Percentiles rank a stretch among this genome's conserved stretches.
These are phyloP conservation scores for Cuniculus paca DNA, from an alignment of 2,797 vertebrate genomes.

Conservation along the genomic window DNA sequence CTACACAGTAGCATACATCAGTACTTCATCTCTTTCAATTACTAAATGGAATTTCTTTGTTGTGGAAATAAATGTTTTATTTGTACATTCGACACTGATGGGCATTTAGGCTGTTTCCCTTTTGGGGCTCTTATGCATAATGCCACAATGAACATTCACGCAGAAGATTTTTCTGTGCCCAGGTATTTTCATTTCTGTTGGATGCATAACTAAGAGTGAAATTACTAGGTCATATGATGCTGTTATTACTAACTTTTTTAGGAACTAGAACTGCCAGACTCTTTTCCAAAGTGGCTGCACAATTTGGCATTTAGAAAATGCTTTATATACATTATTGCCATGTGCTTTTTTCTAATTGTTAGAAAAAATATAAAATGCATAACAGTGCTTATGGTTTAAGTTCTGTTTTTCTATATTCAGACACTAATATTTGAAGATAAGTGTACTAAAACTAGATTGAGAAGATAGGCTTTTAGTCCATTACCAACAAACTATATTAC, in stretches of 20 bases:
- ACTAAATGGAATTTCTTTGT: not conserved
- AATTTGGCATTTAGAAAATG: not conserved
- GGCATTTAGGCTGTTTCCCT: not conserved
- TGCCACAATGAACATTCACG: not conserved
- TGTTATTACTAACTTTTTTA: not conserved
- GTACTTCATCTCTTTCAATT: not conserved
- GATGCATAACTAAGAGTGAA: not conserved
- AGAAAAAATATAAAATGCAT: conserved; percentile 32
- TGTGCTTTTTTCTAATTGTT: not conserved
- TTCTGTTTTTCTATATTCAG: conserved; percentile 46
- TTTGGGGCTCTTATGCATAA: not conserved
- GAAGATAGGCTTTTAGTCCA: not conserved
- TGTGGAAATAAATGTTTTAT: not conserved
- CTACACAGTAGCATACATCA: not conserved
- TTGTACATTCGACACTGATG: not conserved
- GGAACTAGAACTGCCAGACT: not conserved
- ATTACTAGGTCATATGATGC: not conserved
- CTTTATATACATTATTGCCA: not conserved
- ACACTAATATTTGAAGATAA: not conserved
- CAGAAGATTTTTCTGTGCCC: not conserved
- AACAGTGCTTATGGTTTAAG: not conserved
- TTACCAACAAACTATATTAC: not conserved
- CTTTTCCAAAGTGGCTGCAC: not conserved
- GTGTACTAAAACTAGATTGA: not conserved
- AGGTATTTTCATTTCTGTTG: conserved; percentile 34